phyloP scores from a whole-genome alignment of 2,113 vertebrate species.

The Gavialis gangeticus region DNA sequence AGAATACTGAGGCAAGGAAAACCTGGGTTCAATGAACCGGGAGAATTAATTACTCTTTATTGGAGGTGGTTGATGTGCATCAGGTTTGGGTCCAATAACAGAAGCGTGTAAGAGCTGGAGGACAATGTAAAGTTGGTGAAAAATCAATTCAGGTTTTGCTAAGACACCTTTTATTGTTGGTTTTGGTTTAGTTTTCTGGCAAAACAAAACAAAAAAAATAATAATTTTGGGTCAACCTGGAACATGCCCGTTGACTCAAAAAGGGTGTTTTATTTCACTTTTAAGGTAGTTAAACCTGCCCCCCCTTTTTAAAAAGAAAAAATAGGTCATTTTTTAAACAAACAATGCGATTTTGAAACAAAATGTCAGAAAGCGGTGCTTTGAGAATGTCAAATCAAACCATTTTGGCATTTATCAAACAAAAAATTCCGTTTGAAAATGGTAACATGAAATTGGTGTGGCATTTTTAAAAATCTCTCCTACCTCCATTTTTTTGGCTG shows the following conservation, averaged over 20 bases:
- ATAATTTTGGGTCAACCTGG: not conserved
- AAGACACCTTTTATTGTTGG: not conserved
- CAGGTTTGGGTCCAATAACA: not conserved
- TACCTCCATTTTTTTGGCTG: not conserved
- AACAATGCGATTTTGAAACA: not conserved
- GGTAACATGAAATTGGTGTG: not conserved
- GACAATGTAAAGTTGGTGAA: not conserved
- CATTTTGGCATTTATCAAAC: too few relatives aligned
- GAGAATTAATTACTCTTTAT: fast-evolving
- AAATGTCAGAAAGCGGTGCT: not conserved
- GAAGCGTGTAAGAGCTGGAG: not conserved
- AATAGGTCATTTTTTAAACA: not conserved
- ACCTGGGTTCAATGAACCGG: not conserved
- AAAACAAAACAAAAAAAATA: not conserved
- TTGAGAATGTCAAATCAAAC: too few relatives aligned
- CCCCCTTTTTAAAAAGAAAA: not conserved
- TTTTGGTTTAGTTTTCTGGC: not conserved
- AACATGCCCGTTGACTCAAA: not conserved
- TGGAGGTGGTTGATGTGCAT: not conserved
- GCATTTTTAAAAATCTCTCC: not conserved
- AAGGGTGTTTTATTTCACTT: not conserved
- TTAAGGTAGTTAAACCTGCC: not conserved
- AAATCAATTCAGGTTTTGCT: too few relatives aligned
- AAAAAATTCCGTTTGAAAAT: not conserved
- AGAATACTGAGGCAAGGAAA: not conserved